A percentile compares a stretch with the other conserved stretches of the same genome.
Conservation (phyloP, 92 coral and sea anemone species). For the Nematostella vectensis region DNA sequence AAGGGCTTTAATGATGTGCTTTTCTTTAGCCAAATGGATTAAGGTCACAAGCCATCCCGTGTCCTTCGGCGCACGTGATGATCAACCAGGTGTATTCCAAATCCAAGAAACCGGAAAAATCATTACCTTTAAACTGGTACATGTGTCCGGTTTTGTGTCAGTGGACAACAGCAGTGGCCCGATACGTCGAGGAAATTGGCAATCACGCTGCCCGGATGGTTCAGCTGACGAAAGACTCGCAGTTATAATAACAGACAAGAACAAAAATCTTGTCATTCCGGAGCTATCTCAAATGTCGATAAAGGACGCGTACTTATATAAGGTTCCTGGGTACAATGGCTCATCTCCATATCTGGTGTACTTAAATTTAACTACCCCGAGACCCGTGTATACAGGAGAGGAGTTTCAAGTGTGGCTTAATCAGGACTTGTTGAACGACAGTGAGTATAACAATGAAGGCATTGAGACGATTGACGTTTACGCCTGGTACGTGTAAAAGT, state of each 20-base stretch:
- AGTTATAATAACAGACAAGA: slow-evolving; percentile 1
- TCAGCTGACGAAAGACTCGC: background rate
- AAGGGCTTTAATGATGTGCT: background rate
- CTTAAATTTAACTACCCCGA: slow-evolving; percentile 12
- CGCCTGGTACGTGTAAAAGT: slow-evolving; percentile 8
- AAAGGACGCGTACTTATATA: background rate
- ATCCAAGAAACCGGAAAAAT: slow-evolving; percentile 1
- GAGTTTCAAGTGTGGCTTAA: slow-evolving; percentile 3
- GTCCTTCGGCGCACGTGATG: slow-evolving; percentile 6
- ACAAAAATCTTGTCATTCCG: slow-evolving; percentile 4
- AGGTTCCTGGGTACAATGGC: slow-evolving; percentile 11
- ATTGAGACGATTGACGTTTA: slow-evolving; percentile 5
- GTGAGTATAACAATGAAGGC: slow-evolving; percentile 7
- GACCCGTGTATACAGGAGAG: slow-evolving; percentile 8
- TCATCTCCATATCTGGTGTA: slow-evolving; percentile 11
- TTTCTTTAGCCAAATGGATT: slow-evolving; percentile 10
- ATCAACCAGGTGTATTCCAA: slow-evolving; percentile 4
- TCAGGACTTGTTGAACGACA: background rate
- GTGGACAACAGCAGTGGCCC: background rate
- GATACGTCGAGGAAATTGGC: slow-evolving; percentile 7
- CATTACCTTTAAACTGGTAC: slow-evolving; percentile 11
- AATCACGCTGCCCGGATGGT: background rate
- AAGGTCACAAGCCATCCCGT: slow-evolving; percentile 5
- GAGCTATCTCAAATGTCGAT: background rate
- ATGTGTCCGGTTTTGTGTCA: slow-evolving; percentile 3